Base-by-base conservation (phyloP, 2,797 vertebrate species). In the Anisognathus igniventris region DNA sequence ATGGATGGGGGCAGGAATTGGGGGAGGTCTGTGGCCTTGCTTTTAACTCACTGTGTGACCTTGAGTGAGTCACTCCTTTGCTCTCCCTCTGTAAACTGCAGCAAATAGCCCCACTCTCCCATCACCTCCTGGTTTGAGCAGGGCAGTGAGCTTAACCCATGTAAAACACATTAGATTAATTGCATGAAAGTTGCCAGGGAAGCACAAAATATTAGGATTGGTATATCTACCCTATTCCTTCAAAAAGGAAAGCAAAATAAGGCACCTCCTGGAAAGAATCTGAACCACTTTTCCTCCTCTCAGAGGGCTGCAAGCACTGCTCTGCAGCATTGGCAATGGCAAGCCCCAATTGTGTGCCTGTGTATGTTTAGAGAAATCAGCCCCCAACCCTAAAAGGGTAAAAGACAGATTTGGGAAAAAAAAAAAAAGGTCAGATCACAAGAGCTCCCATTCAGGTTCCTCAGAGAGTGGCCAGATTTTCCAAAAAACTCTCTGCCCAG, bases 1-100 rank as follows among this genome's bases (percentile, higher is more conserved):
- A 86, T 47, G 91, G 50, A n/a, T 1, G 1, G 33, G 86, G 61
- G 64, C 92, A 93, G 89, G 60, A 93, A 79, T 25, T 5, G 1
- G 48, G 78, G 78, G 78, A 85, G 84, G 91, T 76, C 87, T 80
- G 64, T 87, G 60, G 60, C 64, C 60, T 74, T 54, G 78, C 81
- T 95, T 95, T 95, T 92, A 93, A 92, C 76, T 91, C 88, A 62
- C 85, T 95, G 25, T 58, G 4, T 48, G 92, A 93, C 96, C 94
- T 92, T 94, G 86, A 70, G 85, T 60, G 93, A 94, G 70, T 91
- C 66, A 24, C 42, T 93, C 39, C n/a, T 60, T 71, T 13, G 42
- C 74, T 76, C 42, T 87, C 44, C 37, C 57, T 73, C 60, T 50
- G 33, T 22, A 60, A 93, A 67, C 56, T 50, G 74, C 6, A 5